Evolutionary conservation across 2,888 invertebrate genomes (phyloP).

Genomic region (Oscheius sp.): DNA sequence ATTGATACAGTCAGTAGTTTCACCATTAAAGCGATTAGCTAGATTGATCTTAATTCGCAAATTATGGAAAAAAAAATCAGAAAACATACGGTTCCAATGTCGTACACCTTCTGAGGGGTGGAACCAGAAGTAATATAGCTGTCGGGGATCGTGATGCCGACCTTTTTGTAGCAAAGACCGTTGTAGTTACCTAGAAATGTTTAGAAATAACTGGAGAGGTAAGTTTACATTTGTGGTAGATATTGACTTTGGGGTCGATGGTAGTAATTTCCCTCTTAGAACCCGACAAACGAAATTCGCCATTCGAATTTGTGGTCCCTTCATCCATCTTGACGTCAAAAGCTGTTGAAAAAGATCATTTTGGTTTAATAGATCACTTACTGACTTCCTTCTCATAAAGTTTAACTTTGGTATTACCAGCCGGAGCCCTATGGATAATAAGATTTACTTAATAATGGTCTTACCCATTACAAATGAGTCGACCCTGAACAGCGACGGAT

Average conservation of each 20-base stretch:
- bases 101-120: constrained; percentile 36
- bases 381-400: constrained; percentile 53
- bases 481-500: constrained; percentile 51
- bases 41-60: no score
- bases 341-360: constrained; percentile 34
- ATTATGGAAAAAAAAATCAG: no score
- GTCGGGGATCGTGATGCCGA: constrained; percentile 60
- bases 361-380: neutral
- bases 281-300: constrained; percentile 47
- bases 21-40: constrained; percentile 38
- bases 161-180: constrained; percentile 59
- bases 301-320: constrained; percentile 42
- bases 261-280: constrained; percentile 50
- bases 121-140: constrained; percentile 51
- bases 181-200: no score
- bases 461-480: constrained; percentile 52
- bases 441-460: no score
- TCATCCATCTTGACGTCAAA: constrained; percentile 47
- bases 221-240: constrained; percentile 51
- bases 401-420: constrained; percentile 48
- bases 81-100: constrained; percentile 47
- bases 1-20: constrained; percentile 45
- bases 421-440: no score
- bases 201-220: constrained; percentile 36
- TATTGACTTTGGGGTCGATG: constrained; percentile 42